phyloP scores from a whole-genome alignment of 2,888 invertebrate genomes.

The Platycheirus rosarum region DNA sequence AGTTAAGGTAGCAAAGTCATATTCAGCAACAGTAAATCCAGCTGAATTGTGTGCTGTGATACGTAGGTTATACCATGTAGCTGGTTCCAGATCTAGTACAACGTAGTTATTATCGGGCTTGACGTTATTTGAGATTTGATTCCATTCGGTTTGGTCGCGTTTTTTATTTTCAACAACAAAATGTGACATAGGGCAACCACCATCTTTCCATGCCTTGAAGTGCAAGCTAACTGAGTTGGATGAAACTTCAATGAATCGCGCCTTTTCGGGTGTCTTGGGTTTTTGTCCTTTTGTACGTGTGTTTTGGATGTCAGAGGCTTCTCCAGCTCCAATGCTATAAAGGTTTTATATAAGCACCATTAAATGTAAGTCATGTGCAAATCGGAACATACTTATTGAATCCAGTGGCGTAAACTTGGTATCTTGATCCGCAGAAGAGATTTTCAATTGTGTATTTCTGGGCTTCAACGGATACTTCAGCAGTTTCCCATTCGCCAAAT shows the following conservation, averaged over 20 bases:
- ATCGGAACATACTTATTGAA: slow-evolving; percentile 90
- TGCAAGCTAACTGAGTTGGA: slow-evolving; percentile 96
- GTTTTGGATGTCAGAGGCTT: slow-evolving; percentile 93
- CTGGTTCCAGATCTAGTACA: slow-evolving; percentile 94
- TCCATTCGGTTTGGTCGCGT: slow-evolving; percentile 94
- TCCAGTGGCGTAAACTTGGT: slow-evolving; percentile 96
- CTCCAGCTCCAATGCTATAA: slow-evolving; percentile 93
- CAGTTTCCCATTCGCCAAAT: slow-evolving; percentile 96
- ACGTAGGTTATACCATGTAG: slow-evolving; percentile 95
- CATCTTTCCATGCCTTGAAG: slow-evolving; percentile 96
- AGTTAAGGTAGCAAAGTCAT: slow-evolving; percentile 97
- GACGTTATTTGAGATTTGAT: slow-evolving; percentile 95
- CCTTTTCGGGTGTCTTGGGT: slow-evolving; percentile 95
- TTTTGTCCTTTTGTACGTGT: slow-evolving; percentile 96
- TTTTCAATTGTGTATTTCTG: slow-evolving; percentile 93
- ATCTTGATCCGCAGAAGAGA: slow-evolving; percentile 95
- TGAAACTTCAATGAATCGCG: slow-evolving; percentile 95
- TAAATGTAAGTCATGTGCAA: neutral
- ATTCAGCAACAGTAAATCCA: slow-evolving; percentile 96
- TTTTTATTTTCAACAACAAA: slow-evolving; percentile 97
- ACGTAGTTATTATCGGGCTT: slow-evolving; percentile 95
- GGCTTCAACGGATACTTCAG: slow-evolving; percentile 90
- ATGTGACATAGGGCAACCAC: slow-evolving; percentile 97
- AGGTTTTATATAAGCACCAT: slow-evolving; percentile 36
- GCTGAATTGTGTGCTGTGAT: slow-evolving; percentile 98